Evolutionary conservation across 2,888 invertebrate genomes (phyloP), one percentile per base, ranked within the genome.

Genomic region (Emmelina monodactyla): DNA sequence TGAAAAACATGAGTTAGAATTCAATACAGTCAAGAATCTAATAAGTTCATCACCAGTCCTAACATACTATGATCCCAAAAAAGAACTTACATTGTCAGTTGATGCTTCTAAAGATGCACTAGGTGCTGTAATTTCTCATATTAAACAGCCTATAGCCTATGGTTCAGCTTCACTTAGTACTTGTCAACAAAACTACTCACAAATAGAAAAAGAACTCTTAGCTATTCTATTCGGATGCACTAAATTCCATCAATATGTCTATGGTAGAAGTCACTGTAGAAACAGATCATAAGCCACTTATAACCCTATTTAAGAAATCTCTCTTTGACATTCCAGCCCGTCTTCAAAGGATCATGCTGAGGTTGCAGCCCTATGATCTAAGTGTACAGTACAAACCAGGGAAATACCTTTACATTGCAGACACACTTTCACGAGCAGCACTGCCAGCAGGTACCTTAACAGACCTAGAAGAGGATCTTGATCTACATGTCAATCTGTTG

Each of bases 1-100:
- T 32, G 38, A 39, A 3, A n/a, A 34, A 7, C 51, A 53, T 39
- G 37, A 50, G 12, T 6, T 36, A 14, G 40, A 35, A 14, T 44
- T 45, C 32, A 32, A 36, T 22, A 28, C 35, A 6, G 6, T 44
- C 13, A 46, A 47, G 33, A 16, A 25, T 7, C 2, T 37, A 11
- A 48, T 48, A 4, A 39, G 34, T 29, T 9, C 14, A 38, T 40
- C 45, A 2, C 44, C 44, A 12, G 42, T 46, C 2, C 28, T 46
- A 3, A 39, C 40, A 13, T 38, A 42, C 28, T 45, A 35, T 40
- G 38, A 44, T 32, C 28, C 30, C 6, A 40, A 40, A 13, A 6
- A 11, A 11, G 28, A 28, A 4, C 5, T 28, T n/a, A 11, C n/a
- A 9, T 28, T 28, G 11, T 28, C 28, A 28, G 28, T 28, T 9